Percentiles rank a stretch among this genome's conserved stretches.
These are phyloP conservation scores for Eira barbara DNA, from an alignment of 2,113 vertebrate genomes.

Conservation along the genomic window DNA sequence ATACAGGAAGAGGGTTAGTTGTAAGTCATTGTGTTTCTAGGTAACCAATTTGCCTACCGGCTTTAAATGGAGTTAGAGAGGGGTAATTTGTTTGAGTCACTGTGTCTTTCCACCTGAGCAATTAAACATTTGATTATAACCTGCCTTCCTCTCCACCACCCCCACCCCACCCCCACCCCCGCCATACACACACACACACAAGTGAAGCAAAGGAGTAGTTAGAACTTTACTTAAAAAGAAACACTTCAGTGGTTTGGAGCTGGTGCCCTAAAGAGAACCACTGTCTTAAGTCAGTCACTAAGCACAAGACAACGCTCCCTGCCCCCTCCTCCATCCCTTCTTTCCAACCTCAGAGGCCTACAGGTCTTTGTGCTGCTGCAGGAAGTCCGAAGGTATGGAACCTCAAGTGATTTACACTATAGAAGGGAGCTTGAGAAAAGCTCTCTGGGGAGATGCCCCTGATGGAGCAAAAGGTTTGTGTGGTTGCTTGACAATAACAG, in stretches of 20 bases:
- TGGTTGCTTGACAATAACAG: neutral
- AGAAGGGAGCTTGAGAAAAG: neutral
- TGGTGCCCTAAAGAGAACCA: neutral
- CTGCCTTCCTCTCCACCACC: neutral
- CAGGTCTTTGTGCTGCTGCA: neutral
- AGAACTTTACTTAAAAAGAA: neutral
- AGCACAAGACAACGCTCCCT: neutral
- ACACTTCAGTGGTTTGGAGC: neutral
- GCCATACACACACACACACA: neutral
- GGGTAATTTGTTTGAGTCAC: conserved; percentile 43
- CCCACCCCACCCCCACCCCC: too few species aligned
- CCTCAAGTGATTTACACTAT: neutral
- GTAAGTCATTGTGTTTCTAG: conserved; percentile 39
- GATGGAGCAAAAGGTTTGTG: neutral
- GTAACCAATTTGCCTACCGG: conserved; percentile 55
- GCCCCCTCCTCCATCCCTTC: neutral
- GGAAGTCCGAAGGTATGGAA: neutral
- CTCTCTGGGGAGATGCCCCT: neutral
- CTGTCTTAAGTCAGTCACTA: neutral
- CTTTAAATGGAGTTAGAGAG: neutral
- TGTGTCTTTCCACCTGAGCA: conserved; percentile 33
- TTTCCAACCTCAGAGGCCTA: neutral
- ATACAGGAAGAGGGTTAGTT: neutral
- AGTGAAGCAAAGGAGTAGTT: neutral
- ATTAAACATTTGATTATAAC: conserved; percentile 49